These are phyloP conservation scores for Oceanodroma leucorhoa DNA, from an alignment of 2,797 vertebrate species.

Conservation along the genomic window DNA sequence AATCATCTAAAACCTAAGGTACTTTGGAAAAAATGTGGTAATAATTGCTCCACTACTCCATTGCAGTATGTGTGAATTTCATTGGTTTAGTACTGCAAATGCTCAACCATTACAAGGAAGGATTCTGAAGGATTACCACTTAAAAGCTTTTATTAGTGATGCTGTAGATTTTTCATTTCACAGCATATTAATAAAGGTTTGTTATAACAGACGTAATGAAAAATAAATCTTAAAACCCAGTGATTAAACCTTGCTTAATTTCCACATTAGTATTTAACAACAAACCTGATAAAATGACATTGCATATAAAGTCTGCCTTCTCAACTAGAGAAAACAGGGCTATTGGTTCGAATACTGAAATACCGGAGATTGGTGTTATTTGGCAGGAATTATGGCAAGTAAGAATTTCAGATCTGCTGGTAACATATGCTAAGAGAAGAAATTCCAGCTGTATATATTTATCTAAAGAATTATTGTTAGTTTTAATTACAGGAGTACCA, in stretches of 20 bases:
- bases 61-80: slow-evolving; percentile 65
- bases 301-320: background rate
- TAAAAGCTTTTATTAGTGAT: slow-evolving; percentile 56
- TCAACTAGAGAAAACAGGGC: background rate
- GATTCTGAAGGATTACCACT: slow-evolving; percentile 66
- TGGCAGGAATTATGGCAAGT: background rate
- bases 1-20: slow-evolving; percentile 69
- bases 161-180: slow-evolving; percentile 63
- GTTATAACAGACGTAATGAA: slow-evolving; percentile 41
- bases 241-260: slow-evolving; percentile 55
- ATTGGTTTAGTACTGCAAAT: slow-evolving; percentile 64
- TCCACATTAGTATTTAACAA: slow-evolving; percentile 48
- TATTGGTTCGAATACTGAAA: background rate
- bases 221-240: slow-evolving; percentile 54
- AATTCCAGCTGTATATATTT: background rate
- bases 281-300: background rate
- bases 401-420: background rate
- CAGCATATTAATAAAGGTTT: slow-evolving; percentile 63
- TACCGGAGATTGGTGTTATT: background rate
- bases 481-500: background rate
- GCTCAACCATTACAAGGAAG: slow-evolving; percentile 41
- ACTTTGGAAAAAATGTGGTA: slow-evolving; percentile 68
- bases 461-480: background rate
- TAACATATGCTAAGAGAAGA: background rate
- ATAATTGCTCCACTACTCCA: slow-evolving; percentile 52